A percentile compares a stretch with the other conserved stretches of the same genome.
These are phyloP conservation scores for Ectemnius cavifrons DNA, from an alignment of 2,888 invertebrate species.

Conservation along the genomic window DNA sequence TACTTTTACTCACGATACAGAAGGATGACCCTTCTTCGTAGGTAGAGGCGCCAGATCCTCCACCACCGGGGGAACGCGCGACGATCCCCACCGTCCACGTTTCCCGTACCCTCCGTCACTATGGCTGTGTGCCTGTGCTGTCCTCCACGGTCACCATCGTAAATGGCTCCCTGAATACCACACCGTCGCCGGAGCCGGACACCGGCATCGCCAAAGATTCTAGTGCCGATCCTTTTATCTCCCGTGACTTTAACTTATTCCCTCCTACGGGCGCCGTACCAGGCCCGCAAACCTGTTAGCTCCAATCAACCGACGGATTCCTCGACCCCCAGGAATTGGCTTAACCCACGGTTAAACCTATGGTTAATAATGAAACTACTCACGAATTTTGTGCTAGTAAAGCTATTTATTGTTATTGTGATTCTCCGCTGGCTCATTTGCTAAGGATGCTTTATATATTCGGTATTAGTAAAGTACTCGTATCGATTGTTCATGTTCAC, in stretches of 20 bases:
- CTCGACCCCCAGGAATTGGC: background rate
- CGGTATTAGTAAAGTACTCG: too few species aligned
- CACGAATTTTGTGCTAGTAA: too few species aligned
- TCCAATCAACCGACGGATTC: slow-evolving; percentile 12
- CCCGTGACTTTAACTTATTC: slow-evolving; percentile 7
- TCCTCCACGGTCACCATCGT: slow-evolving; percentile 14
- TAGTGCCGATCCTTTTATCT: slow-evolving; percentile 5
- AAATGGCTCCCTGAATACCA: slow-evolving; percentile 41
- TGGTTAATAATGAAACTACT: too few species aligned
- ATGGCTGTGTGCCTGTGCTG: background rate
- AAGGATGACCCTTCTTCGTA: slow-evolving; percentile 45
- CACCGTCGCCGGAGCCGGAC: background rate
- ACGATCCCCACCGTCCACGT: slow-evolving; percentile 10
- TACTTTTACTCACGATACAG: slow-evolving; percentile 44
- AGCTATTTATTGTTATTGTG: too few species aligned
- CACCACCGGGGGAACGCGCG: slow-evolving; percentile 14
- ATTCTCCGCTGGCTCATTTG: too few species aligned
- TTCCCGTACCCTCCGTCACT: slow-evolving; percentile 4
- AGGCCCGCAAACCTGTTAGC: slow-evolving; percentile 42
- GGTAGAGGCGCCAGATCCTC: slow-evolving; percentile 50
- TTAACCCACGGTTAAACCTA: background rate
- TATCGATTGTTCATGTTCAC: too few species aligned
- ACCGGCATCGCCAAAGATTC: slow-evolving; percentile 8
- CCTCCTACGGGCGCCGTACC: background rate
- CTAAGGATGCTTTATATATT: too few species aligned